These are phyloP conservation scores for Microcaecilia unicolor DNA, from an alignment of 2,797 vertebrate genomes.

Conservation along the genomic window DNA sequence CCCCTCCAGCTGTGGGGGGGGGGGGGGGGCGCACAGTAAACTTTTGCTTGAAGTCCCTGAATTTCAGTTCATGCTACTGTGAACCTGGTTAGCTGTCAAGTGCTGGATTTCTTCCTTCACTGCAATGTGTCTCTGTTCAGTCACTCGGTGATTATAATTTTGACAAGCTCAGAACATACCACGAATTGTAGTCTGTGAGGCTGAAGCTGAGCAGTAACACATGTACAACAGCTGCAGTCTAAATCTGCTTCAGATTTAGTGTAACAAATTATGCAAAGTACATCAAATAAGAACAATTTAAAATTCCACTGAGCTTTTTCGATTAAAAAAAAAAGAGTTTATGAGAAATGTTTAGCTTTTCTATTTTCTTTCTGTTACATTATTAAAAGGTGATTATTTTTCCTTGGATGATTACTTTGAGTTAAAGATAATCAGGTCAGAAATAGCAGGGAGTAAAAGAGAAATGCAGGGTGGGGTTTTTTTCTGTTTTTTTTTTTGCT, in stretches of 20 bases:
- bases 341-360: constrained; percentile 34
- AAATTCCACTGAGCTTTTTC: constrained; percentile 37
- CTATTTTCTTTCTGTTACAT: constrained; percentile 27
- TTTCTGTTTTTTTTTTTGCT: too few species aligned
- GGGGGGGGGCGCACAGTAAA: too few species aligned
- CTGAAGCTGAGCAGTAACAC: neutral
- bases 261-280: constrained; percentile 48
- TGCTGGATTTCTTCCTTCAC: neutral
- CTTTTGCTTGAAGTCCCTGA: too few species aligned
- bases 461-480: constrained; percentile 4
- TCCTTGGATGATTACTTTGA: neutral
- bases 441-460: neutral
- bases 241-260: constrained; percentile 52
- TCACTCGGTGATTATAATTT: neutral
- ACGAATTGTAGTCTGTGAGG: neutral
- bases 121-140: neutral
- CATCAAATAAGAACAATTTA: constrained; percentile 39
- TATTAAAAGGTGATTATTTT: constrained; percentile 10
- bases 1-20: too few species aligned
- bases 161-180: constrained; percentile 1
- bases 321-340: constrained; percentile 35
- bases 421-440: neutral
- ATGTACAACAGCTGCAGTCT: constrained; percentile 21
- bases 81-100: neutral
- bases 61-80: neutral